These are phyloP conservation scores for Craterocephalus amniculus DNA, from an alignment of 2,797 vertebrate species.

Conservation along the genomic window DNA sequence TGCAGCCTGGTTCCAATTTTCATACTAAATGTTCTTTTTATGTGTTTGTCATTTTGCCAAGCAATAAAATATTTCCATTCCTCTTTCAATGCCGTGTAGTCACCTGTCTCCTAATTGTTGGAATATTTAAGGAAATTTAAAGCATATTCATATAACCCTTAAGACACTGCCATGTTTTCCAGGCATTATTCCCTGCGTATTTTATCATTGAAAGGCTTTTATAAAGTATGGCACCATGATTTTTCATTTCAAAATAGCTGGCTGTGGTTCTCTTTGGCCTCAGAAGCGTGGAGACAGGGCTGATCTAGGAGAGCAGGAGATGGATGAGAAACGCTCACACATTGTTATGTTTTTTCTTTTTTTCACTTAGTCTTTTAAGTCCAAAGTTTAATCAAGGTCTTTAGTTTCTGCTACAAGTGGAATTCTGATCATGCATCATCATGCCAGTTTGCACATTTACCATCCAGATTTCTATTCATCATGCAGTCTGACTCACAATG, in stretches of 20 bases:
- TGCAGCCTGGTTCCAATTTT: slow-evolving; percentile 63
- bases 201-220: slow-evolving; percentile 24
- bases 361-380: slow-evolving; percentile 31
- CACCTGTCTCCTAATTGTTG: slow-evolving; percentile 55
- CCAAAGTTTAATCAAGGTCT: slow-evolving; percentile 46
- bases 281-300: slow-evolving; percentile 18
- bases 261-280: slow-evolving; percentile 45
- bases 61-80: slow-evolving; percentile 55
- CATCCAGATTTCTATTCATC: slow-evolving; percentile 55
- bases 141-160: slow-evolving; percentile 15
- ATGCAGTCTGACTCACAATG: slow-evolving; percentile 43
- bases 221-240: slow-evolving; percentile 47
- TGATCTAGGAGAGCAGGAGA: slow-evolving; percentile 48
- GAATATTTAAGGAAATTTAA: slow-evolving; percentile 13
- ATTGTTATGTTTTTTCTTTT: slow-evolving; percentile 16
- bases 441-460: slow-evolving; percentile 51
- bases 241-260: slow-evolving; percentile 48
- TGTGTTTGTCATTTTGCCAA: slow-evolving; percentile 56
- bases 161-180: slow-evolving; percentile 25
- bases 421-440: slow-evolving; percentile 53
- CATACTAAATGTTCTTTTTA: slow-evolving; percentile 43
- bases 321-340: slow-evolving; percentile 35
- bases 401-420: slow-evolving; percentile 41
- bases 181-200: slow-evolving; percentile 21
- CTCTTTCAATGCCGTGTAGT: slow-evolving; percentile 18